phyloP scores from a whole-genome alignment of 2,888 invertebrate species.

The Incurvaria masculella region DNA sequence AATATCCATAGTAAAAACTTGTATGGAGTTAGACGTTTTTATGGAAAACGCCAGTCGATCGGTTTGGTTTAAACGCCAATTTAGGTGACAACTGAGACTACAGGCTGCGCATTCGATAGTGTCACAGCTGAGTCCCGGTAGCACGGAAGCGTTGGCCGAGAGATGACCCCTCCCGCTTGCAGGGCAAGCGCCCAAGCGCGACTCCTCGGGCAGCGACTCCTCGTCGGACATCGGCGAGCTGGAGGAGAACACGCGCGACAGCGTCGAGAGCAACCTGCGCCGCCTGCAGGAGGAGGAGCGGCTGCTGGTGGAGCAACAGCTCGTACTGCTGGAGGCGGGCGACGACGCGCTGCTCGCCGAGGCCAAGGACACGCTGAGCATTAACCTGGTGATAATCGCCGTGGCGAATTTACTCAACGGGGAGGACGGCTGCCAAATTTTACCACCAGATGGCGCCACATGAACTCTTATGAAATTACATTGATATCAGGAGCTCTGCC shows the following conservation, averaged over 20 bases:
- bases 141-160: too few relatives aligned
- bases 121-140: too few relatives aligned
- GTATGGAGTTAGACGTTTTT: too few relatives aligned
- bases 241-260: constrained; percentile 67
- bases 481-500: too few relatives aligned
- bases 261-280: constrained; percentile 35
- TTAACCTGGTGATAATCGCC: constrained; percentile 30
- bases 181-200: constrained; percentile 89
- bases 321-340: constrained; percentile 59
- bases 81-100: too few relatives aligned
- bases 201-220: constrained; percentile 81
- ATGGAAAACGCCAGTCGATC: too few relatives aligned
- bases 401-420: constrained; percentile 7
- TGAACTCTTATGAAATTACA: background rate
- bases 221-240: constrained; percentile 92
- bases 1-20: too few relatives aligned
- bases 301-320: constrained; percentile 71
- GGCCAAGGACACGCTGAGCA: constrained; percentile 37
- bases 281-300: constrained; percentile 66
- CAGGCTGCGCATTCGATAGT: too few relatives aligned
- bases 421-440: background rate
- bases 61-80: too few relatives aligned
- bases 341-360: constrained; percentile 42
- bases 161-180: constrained; percentile 43
- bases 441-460: background rate